phyloP scores from a whole-genome alignment of 2,797 vertebrate genomes.

The Chromobotia macracanthus region DNA sequence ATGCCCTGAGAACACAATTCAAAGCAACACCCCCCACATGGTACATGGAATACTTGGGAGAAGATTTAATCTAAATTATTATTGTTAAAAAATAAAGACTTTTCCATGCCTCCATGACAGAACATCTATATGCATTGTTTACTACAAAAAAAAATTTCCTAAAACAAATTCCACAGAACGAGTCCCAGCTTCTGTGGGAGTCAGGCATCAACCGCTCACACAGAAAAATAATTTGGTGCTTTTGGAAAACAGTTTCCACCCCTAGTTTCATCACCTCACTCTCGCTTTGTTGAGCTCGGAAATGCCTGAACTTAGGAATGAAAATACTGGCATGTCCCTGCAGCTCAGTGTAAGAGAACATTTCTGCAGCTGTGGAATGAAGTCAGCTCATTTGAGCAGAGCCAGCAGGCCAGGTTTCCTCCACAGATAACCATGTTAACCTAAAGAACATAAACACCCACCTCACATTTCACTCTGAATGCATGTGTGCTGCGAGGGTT shows the following conservation, averaged over 20 bases:
- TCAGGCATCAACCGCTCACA: conserved; percentile 61
- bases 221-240: conserved; percentile 63
- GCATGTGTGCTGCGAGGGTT: conserved; percentile 57
- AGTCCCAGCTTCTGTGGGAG: conserved; percentile 63
- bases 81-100: neutral
- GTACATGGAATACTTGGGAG: neutral
- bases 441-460: conserved; percentile 75
- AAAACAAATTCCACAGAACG: conserved; percentile 6
- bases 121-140: conserved; percentile 13
- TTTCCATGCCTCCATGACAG: neutral
- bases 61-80: neutral
- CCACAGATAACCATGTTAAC: conserved; percentile 76
- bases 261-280: conserved; percentile 73
- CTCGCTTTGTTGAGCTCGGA: conserved; percentile 80
- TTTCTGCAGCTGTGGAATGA: conserved; percentile 51
- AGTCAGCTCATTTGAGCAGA: conserved; percentile 52
- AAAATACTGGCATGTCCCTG: conserved; percentile 83
- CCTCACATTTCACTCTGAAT: conserved; percentile 68
- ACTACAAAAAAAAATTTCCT: conserved; percentile 37
- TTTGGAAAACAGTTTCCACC: conserved; percentile 79
- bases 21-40: no score
- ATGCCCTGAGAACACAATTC: no score
- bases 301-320: conserved; percentile 83
- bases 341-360: conserved; percentile 70
- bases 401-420: conserved; percentile 68